These are phyloP conservation scores for Pontoporia blainvillei DNA, from an alignment of 2,113 vertebrate genomes.

Conservation along the genomic window DNA sequence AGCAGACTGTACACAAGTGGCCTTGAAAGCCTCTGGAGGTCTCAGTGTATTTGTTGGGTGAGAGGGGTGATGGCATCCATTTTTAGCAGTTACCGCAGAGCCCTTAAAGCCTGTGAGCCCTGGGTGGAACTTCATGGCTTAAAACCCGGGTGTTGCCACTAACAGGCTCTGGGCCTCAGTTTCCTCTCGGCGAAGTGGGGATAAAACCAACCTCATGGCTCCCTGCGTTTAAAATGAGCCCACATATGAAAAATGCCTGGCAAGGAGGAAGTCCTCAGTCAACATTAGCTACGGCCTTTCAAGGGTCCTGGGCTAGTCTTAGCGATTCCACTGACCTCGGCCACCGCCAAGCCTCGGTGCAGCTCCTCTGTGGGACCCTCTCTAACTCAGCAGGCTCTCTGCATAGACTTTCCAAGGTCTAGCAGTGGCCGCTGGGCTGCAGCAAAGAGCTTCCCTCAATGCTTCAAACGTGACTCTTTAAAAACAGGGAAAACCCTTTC, in stretches of 20 bases:
- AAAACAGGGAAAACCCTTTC: not conserved
- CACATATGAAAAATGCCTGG: not conserved
- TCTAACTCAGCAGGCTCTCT: too few species aligned
- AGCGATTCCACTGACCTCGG: rapidly evolving
- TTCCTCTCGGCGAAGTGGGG: not conserved
- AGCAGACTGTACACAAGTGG: too few species aligned
- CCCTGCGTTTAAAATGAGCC: not conserved
- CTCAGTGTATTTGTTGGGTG: not conserved
- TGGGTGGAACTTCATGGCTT: not conserved
- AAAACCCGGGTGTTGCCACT: not conserved
- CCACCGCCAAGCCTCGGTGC: not conserved
- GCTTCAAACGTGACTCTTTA: not conserved
- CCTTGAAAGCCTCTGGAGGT: not conserved
- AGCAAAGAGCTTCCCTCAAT: conserved; percentile 42
- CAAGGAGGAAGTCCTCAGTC: not conserved
- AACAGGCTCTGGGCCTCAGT: not conserved
- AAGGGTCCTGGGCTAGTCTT: too few species aligned
- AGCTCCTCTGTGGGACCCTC: not conserved
- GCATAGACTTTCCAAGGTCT: not conserved
- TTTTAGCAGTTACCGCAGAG: not conserved
- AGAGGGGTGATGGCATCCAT: too few species aligned
- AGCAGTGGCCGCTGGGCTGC: conserved; percentile 48
- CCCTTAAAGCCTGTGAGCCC: not conserved
- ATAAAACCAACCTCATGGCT: not conserved
- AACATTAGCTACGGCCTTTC: rapidly evolving